A percentile compares a stretch with the other conserved stretches of the same genome.
Conservation (phyloP, 1,140 invertebrate genomes). For the Berghia stephanieae region DNA sequence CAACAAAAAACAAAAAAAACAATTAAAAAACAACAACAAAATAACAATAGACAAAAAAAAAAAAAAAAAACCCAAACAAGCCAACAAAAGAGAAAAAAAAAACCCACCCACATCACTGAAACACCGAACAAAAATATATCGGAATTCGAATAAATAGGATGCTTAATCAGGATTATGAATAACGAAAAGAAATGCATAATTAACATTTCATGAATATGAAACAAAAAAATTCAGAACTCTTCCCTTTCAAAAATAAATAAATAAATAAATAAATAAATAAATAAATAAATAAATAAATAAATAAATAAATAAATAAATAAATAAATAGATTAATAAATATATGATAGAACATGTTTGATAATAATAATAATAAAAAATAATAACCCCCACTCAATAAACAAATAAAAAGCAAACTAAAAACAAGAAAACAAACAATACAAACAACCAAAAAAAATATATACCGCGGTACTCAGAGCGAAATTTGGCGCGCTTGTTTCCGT, state of each 20-base stretch:
- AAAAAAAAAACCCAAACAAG: not conserved
- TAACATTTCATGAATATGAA: not conserved
- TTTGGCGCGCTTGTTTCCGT: no score
- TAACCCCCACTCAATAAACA: not conserved
- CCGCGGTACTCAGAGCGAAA: no score
- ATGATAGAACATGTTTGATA: not conserved
- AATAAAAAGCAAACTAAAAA: not conserved
- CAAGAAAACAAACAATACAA: not conserved
- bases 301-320: slow-evolving; percentile 11
- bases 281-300: slow-evolving; percentile 11
- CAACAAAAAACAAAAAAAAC: no score
- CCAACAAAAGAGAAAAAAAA: not conserved
- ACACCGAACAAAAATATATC: not conserved
- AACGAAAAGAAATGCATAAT: no score
- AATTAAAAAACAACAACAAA: no score
- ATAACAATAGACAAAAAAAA: no score
- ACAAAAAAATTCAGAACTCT: not conserved
- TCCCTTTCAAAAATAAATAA: slow-evolving; percentile 2
- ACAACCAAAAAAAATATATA: not conserved
- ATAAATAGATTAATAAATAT: slow-evolving; percentile 8
- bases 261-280: slow-evolving; percentile 11
- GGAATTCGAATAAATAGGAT: no score
- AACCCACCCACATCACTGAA: not conserved
- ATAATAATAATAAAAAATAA: not conserved
- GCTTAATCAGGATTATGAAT: no score